These are phyloP conservation scores for Polylopha cassiicola DNA, from an alignment of 2,888 invertebrate species.

Conservation along the genomic window DNA sequence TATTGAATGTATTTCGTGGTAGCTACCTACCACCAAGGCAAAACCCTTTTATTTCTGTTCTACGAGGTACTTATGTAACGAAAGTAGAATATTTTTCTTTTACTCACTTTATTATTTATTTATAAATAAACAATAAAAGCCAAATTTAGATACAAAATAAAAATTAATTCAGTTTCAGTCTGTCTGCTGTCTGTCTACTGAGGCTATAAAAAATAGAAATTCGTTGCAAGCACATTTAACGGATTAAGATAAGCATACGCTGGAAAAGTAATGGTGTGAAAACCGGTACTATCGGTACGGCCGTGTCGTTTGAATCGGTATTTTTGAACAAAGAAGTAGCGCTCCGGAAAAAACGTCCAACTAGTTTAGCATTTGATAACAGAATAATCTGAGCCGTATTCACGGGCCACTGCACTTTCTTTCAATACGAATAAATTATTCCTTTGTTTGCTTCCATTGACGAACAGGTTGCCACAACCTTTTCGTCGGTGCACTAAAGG, in stretches of 20 bases:
- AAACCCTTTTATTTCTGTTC: too few relatives aligned
- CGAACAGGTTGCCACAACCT: too few relatives aligned
- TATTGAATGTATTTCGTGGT: too few relatives aligned
- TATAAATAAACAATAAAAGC: too few relatives aligned
- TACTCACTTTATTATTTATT: too few relatives aligned
- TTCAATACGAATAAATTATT: slow-evolving; percentile 28
- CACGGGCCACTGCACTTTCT: slow-evolving; percentile 26
- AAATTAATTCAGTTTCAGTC: too few relatives aligned
- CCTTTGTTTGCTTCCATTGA: slow-evolving; percentile 18
- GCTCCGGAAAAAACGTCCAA: slow-evolving; percentile 7
- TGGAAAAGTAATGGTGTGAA: slow-evolving; percentile 54
- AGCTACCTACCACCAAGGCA: too few relatives aligned
- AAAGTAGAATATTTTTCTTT: too few relatives aligned
- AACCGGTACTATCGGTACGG: slow-evolving; percentile 43
- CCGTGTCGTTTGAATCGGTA: slow-evolving; percentile 37
- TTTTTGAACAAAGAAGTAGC: slow-evolving; percentile 36
- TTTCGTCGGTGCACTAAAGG: too few relatives aligned
- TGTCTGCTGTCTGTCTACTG: too few relatives aligned
- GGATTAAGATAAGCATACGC: slow-evolving; percentile 47
- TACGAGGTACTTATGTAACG: too few relatives aligned
- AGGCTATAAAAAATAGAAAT: slow-evolving; percentile 8
- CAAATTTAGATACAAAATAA: too few relatives aligned
- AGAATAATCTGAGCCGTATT: slow-evolving; percentile 24
- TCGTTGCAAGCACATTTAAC: slow-evolving; percentile 34
- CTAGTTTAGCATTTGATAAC: slow-evolving; percentile 17